These are phyloP conservation scores for Poecile atricapillus DNA, from an alignment of 2,113 vertebrate species.

Conservation along the genomic window DNA sequence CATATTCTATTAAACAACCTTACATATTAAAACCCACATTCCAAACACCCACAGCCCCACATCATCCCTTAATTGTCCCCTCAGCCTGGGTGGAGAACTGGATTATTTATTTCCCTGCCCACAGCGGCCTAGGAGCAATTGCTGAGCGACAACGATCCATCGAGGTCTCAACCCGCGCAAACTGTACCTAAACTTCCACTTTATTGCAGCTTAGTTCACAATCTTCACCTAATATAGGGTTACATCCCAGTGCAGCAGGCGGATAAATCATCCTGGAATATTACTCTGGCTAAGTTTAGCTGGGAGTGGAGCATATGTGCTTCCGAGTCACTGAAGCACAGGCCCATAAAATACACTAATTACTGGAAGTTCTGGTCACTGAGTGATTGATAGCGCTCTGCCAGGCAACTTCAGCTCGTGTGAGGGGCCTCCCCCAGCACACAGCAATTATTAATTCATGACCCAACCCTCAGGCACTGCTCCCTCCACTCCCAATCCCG, in stretches of 20 bases:
- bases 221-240: conserved; percentile 76
- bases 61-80: not conserved
- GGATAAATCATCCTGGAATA: conserved; percentile 85
- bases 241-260: conserved; percentile 78
- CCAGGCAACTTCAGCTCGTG: conserved; percentile 77
- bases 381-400: conserved; percentile 86
- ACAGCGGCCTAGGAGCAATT: conserved; percentile 37
- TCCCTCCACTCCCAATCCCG: conserved; percentile 61
- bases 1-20: not conserved
- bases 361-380: conserved; percentile 88
- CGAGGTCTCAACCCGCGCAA: conserved; percentile 77
- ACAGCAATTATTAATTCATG: conserved; percentile 81
- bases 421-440: conserved; percentile 74
- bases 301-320: conserved; percentile 79
- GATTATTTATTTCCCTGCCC: conserved; percentile 68
- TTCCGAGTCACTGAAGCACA: conserved; percentile 81
- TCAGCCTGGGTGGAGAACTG: not conserved
- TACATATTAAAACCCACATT: accelerated
- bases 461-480: conserved; percentile 74
- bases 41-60: not conserved
- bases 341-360: conserved; percentile 88
- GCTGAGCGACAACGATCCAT: conserved; percentile 69
- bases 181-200: conserved; percentile 85
- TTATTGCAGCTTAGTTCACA: conserved; percentile 79
- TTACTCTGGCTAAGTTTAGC: conserved; percentile 78